Percentiles rank a stretch among this genome's conserved stretches.
These are phyloP conservation scores for Furnarius figulus DNA, from an alignment of 2,113 vertebrate genomes.

Conservation along the genomic window DNA sequence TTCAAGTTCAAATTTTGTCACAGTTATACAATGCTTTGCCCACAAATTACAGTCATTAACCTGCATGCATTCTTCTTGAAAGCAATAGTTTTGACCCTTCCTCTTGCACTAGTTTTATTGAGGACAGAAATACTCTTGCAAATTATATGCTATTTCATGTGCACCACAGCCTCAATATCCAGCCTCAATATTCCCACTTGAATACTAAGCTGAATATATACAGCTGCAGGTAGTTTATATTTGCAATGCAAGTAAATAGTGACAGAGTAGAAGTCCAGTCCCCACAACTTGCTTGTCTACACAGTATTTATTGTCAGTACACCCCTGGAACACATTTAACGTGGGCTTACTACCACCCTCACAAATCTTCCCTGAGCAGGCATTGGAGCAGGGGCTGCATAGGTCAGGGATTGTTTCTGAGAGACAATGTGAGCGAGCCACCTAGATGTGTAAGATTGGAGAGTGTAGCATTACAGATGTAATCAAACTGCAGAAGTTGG, in stretches of 20 bases:
- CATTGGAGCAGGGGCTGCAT: not conserved
- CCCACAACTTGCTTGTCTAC: not conserved
- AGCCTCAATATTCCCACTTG: not conserved
- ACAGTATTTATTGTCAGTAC: not conserved
- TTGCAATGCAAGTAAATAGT: not conserved
- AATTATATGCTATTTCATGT: not conserved
- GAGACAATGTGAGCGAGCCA: not conserved
- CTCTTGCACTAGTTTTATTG: not conserved
- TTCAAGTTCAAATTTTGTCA: not conserved
- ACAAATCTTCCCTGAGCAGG: not conserved
- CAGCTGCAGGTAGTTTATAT: not conserved
- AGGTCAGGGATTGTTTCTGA: not conserved
- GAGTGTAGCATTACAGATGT: not conserved
- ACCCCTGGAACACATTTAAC: not conserved
- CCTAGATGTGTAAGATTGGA: not conserved
- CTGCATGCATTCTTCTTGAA: not conserved
- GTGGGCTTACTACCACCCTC: not conserved
- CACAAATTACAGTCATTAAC: not conserved
- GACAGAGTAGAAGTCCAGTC: not conserved
- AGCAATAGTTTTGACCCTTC: not conserved
- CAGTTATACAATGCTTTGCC: not conserved
- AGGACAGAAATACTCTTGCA: not conserved
- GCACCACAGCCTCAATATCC: not conserved
- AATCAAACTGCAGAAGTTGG: not conserved
- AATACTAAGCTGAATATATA: not conserved